These are phyloP conservation scores for Lepisosteus oculatus DNA, from an alignment of 2,113 vertebrate genomes.

Conservation along the genomic window DNA sequence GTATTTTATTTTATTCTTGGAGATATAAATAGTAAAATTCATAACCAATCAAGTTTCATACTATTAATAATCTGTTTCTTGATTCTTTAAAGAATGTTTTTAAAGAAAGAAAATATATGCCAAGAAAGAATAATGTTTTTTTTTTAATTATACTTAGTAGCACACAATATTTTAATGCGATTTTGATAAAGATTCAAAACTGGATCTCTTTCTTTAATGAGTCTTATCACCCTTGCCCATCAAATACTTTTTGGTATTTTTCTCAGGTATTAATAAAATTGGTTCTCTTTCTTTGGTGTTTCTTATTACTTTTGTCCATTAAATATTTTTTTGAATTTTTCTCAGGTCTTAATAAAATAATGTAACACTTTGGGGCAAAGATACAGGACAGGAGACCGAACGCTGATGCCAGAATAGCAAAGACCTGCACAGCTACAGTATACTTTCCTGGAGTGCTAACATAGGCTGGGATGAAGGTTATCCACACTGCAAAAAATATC, in stretches of 20 bases:
- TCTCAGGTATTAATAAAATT: constrained; percentile 43
- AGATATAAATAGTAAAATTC: too few relatives aligned
- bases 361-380: constrained; percentile 47
- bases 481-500: constrained; percentile 53
- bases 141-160: too few relatives aligned
- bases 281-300: too few relatives aligned
- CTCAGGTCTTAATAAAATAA: constrained; percentile 43
- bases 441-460: constrained; percentile 48
- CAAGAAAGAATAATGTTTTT: too few relatives aligned
- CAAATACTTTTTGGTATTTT: constrained; percentile 46
- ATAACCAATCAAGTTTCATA: too few relatives aligned
- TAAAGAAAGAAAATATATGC: too few relatives aligned
- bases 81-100: too few relatives aligned
- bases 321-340: constrained; percentile 47
- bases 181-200: too few relatives aligned
- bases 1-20: too few relatives aligned
- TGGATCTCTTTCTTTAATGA: neutral
- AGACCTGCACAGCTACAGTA: constrained; percentile 49
- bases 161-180: too few relatives aligned
- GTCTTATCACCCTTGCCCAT: constrained; percentile 33
- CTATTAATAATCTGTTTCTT: too few relatives aligned
- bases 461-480: constrained; percentile 50
- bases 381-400: constrained; percentile 50
- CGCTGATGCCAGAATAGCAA: constrained; percentile 49
- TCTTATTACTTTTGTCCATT: constrained; percentile 33